A percentile compares a stretch with the other conserved stretches of the same genome.
phyloP scores from a whole-genome alignment of 2,888 invertebrate genomes.

The Lasioglossum villosulum region DNA sequence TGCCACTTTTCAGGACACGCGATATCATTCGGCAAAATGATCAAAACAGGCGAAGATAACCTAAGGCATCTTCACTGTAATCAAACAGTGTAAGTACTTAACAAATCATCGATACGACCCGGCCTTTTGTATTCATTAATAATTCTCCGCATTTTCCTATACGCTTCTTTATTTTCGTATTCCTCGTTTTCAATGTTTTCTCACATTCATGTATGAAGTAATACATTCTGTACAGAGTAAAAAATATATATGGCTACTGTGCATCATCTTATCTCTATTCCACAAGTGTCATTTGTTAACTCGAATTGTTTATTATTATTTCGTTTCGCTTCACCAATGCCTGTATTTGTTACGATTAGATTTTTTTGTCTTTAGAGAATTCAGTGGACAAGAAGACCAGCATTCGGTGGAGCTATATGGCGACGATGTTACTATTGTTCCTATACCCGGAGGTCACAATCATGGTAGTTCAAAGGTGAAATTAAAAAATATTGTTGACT shows the following conservation, averaged over 20 bases:
- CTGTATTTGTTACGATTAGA: neutral
- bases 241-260: neutral
- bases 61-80: constrained; percentile 64
- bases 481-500: constrained; percentile 95
- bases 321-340: neutral
- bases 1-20: constrained; percentile 56
- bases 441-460: constrained; percentile 90
- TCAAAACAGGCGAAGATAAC: constrained; percentile 69
- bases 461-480: constrained; percentile 96
- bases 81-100: constrained; percentile 71
- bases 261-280: neutral
- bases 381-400: constrained; percentile 87
- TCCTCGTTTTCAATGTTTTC: neutral
- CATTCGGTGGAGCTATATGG: constrained; percentile 86
- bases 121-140: constrained; percentile 2
- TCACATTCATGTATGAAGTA: too few relatives aligned
- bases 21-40: constrained; percentile 66
- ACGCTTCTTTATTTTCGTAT: neutral
- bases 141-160: constrained; percentile 5
- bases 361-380: constrained; percentile 84
- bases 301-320: neutral
- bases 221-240: neutral
- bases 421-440: constrained; percentile 89
- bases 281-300: neutral
- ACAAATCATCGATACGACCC: neutral